These are phyloP conservation scores for Danio choprae DNA, from an alignment of 2,797 vertebrate genomes.

Conservation along the genomic window DNA sequence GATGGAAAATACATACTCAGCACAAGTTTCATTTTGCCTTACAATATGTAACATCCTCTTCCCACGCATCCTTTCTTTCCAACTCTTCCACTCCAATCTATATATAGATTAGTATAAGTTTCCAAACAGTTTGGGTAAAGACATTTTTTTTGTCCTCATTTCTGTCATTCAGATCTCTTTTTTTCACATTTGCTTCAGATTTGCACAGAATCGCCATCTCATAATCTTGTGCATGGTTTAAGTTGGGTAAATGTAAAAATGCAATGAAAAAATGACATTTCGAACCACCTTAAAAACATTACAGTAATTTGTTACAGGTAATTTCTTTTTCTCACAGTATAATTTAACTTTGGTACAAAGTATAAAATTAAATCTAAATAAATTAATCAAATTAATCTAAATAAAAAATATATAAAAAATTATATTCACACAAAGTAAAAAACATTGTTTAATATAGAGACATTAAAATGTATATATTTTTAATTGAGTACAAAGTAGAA, in stretches of 20 bases:
- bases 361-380: too few relatives aligned
- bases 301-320: too few relatives aligned
- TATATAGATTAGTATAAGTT: conserved; percentile 6
- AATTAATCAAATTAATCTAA: too few relatives aligned
- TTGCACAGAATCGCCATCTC: background rate
- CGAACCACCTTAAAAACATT: too few relatives aligned
- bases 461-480: too few relatives aligned
- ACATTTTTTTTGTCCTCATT: background rate
- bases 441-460: too few relatives aligned
- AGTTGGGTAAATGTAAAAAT: background rate
- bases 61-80: conserved; percentile 12
- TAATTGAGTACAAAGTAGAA: too few relatives aligned
- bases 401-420: too few relatives aligned
- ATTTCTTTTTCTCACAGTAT: too few relatives aligned
- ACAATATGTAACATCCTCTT: conserved; percentile 30
- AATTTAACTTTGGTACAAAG: too few relatives aligned
- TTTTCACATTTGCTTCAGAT: background rate
- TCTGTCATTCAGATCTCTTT: background rate
- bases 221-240: background rate
- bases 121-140: background rate
- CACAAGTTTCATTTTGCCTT: conserved; percentile 35
- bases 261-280: background rate
- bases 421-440: too few relatives aligned
- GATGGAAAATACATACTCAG: conserved; percentile 42
- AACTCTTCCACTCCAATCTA: background rate